phyloP scores from a whole-genome alignment of 1,140 invertebrate species.

The Paralvinella palmiformis region DNA sequence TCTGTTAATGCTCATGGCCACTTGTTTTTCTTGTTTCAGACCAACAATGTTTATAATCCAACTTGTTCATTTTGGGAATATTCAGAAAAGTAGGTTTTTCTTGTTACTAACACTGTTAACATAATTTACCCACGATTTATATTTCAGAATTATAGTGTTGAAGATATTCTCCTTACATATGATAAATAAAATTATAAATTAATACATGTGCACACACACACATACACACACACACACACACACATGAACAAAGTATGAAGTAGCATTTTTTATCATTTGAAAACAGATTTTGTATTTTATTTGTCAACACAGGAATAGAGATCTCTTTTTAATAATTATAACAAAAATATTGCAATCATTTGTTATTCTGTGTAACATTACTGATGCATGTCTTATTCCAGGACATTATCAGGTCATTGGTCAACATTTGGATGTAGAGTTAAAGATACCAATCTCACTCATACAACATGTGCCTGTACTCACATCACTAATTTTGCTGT shows the following conservation, averaged over 20 bases:
- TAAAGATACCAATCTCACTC: conserved; percentile 32
- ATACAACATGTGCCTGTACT: conserved; percentile 91
- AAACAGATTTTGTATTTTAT: background rate
- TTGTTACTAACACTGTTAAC: background rate
- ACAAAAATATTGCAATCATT: no score
- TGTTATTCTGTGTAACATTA: background rate
- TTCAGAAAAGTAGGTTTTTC: conserved; percentile 5
- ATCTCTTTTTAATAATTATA: background rate
- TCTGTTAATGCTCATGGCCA: background rate
- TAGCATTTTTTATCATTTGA: background rate
- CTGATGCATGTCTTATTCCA: background rate
- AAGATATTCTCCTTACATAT: background rate
- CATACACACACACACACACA: background rate
- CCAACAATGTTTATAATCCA: conserved; percentile 9
- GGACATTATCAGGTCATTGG: conserved; percentile 61
- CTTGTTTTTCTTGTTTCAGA: conserved; percentile 1
- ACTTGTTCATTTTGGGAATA: conserved; percentile 17
- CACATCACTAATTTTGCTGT: conserved; percentile 88
- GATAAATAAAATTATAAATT: background rate
- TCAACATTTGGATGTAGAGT: conserved; percentile 35
- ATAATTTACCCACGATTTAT: background rate
- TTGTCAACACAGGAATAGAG: background rate
- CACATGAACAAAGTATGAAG: background rate
- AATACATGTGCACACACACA: background rate
- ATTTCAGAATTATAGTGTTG: background rate